phyloP scores from a whole-genome alignment of 1,140 invertebrate species.

The Amphibalanus amphitrite region DNA sequence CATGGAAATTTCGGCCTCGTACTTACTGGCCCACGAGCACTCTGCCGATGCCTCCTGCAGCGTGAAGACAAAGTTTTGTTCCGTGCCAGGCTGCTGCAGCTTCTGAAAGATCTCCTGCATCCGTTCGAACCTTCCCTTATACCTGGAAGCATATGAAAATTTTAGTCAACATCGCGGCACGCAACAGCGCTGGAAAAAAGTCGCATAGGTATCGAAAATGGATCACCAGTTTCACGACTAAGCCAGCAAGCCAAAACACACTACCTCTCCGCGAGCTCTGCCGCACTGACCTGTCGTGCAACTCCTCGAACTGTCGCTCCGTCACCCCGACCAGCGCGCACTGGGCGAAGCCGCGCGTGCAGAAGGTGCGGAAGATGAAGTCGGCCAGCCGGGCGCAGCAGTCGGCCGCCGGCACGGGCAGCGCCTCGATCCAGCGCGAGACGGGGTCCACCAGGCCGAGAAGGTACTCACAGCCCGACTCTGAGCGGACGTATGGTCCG shows the following conservation, averaged over 20 bases:
- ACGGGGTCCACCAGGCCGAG: conserved; percentile 22
- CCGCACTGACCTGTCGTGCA: background rate
- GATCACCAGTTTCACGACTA: no score
- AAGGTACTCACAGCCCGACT: conserved; percentile 19
- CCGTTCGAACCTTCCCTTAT: conserved; percentile 17
- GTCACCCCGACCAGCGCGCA: conserved; percentile 17
- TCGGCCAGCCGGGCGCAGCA: conserved; percentile 15
- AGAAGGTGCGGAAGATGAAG: conserved; percentile 23
- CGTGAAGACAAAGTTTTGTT: conserved; percentile 17
- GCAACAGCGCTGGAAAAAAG: background rate
- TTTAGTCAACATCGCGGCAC: background rate
- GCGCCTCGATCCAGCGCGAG: conserved; percentile 22
- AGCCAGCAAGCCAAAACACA: no score
- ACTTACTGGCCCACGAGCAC: conserved; percentile 18
- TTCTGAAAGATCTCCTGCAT: conserved; percentile 16
- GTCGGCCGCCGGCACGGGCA: conserved; percentile 15
- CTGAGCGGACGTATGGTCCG: conserved; percentile 21
- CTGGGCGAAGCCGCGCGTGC: conserved; percentile 22
- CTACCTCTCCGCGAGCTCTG: no score
- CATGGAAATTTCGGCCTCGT: no score
- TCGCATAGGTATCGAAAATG: background rate
- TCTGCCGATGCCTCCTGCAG: conserved; percentile 15
- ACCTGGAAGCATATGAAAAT: conserved; percentile 13
- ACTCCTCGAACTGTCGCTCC: conserved; percentile 5
- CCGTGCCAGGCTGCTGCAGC: conserved; percentile 16